Base-by-base conservation (phyloP, 2,888 invertebrate genomes). In the Lochmaea capreae region DNA sequence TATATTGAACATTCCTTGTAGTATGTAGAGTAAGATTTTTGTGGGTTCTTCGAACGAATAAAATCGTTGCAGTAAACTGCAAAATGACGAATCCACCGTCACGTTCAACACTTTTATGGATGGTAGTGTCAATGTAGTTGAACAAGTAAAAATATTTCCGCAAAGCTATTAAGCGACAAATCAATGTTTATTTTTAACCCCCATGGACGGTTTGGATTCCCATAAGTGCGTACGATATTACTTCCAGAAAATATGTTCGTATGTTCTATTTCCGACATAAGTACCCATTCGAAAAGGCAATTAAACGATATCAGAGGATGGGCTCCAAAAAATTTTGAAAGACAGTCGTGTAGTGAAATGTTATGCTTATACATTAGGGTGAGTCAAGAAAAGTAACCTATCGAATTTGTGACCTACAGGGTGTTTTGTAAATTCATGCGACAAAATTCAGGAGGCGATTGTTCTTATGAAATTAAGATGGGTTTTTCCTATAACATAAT, bases 131-230 rank as follows among this genome's bases (percentile, higher is more conserved):
- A 63, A 63, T 18, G 39, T 18, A 39, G 33, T 59, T 12, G 59
- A 59, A 59, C 62, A 63, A 43, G 62, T 42, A 18, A 63, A 63
- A 63, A 63, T 63, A 42, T 63, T 63, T 63, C 62, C 62, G 42
- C 62, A 62, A 62, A 62, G 8, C 62, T 18, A 42, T 63, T 63
- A 54, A 54, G 59, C 59, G 59, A 59, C 59, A 59, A 59, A 59
- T 26, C 33, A 18, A 59, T 33, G 59, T 59, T 33, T 59, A 59
- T 59, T 59, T 59, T 59, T 59, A 59, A 59, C 59, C 33, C n/a
- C 59, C 54, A 49, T n/a, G 49, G 49, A 49, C n/a, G 49, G 49
- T 49, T 49, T 49, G 49, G 49, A 49, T 49, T 49, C 49, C 49
- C 49, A 54, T 54, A 54, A 54, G 54, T 16, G 54, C 18, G 2